Base-by-base conservation (phyloP, 2,888 invertebrate species). In the Orchesellides sinensis region DNA sequence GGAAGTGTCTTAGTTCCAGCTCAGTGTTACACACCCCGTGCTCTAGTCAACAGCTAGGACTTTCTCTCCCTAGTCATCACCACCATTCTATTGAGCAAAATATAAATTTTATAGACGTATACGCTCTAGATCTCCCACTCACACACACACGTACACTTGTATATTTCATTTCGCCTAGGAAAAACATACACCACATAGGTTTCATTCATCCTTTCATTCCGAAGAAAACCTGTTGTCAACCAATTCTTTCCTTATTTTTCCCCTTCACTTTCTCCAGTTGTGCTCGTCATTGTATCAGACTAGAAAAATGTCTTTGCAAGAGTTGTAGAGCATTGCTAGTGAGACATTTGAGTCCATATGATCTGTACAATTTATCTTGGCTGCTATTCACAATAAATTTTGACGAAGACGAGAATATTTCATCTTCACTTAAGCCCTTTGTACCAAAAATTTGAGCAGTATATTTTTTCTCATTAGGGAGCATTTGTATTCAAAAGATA, bases 11-110 rank as follows among this genome's bases (percentile, higher is more conserved):
- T 70, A 70, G 32, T 61, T 52, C 12, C 19, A 17, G 61, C 61
- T 78, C 78, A 78, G 78, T 78, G 78, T 78, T 70, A 70, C 70
- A 78, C 78, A 70, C 78, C 78, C 78, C 70, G 78, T 78, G 69
- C 78, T 69, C 63, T 54, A 69, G 78, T 70, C 78, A 78, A 78
- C 78, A 63, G 29, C 78, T 35, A 40, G 45, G 69, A 68, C 54
- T 66, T 47, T 29, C 27, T 69, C 77, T 69, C 69, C 69, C 69
- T 59, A 52, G 45, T 61, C 32, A 61, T 27, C n/a, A 27, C n/a
- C 56, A 12, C 61, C 29, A 27, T 54, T 25, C 47, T 14, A 4
- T 61, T 45, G n/a, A 8, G 32, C 14, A 73, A 47, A 52, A 19
- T 21, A 66, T 27, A 25, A 8, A 32, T 54, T 54, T 32, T 54